Evolutionary conservation across 2,888 invertebrate species (phyloP), one percentile per base, ranked within the genome.

Genomic region (Clitarchus hookeri): DNA sequence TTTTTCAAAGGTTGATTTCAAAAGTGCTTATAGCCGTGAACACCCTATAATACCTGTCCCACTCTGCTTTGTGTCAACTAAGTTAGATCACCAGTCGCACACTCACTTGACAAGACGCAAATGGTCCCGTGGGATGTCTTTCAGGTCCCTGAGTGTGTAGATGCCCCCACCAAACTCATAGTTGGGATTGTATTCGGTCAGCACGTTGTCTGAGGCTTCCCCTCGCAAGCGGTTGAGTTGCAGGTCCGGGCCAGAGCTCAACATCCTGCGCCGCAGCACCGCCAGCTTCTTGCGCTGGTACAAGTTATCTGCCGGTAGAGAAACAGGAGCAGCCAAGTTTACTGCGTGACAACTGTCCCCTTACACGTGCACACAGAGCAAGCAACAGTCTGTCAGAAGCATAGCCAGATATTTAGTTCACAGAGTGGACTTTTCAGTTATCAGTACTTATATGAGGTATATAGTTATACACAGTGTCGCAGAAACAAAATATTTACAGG

Each of bases 171-270:
- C 98, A 90, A 98, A 97, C 89, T 98, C 98, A 90, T 99, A 99
- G 91, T 98, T 98, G 12, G 98, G 98, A 93, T 98, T 98, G 91
- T 98, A 97, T 88, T 98, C 98, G 0, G 96, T 96, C 90, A 97
- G 93, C 90, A 96, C 95, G 88, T 94, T 94, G 88, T 95, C 96
- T 0, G 95, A 93, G 11, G 94, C 94, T 84, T 94, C 93, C 36
- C 36, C 36, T 12, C 97, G 92, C 3, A 98, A 91, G 0, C 96
- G 93, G 88, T 95, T 96, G 16, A 98, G 92, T 90, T 97, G 97
- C 0, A 97, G 93, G 88, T 97, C 97, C 87, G 97, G 96, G 54
- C 96, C 96, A 16, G 95, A 93, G 83, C 96, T 92, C 90, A 94
- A 94, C 90, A 96, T 96, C 84, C 96, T 94, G 0, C 96, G 93